A percentile compares a stretch with the other conserved stretches of the same genome.
These are phyloP conservation scores for Eupithecia subumbrata DNA, from an alignment of 2,888 invertebrate genomes.

Conservation along the genomic window DNA sequence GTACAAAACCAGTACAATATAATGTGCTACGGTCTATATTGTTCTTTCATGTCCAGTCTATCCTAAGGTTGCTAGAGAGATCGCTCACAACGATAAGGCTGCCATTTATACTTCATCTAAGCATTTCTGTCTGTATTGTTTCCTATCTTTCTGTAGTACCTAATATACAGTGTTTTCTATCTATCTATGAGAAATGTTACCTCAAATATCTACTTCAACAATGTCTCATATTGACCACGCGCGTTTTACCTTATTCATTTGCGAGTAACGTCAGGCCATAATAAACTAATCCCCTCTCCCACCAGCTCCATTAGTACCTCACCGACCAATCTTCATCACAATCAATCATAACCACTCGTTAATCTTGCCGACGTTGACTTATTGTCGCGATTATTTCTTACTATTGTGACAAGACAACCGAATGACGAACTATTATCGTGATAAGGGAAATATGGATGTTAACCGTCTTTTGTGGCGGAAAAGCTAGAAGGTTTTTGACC, in stretches of 20 bases:
- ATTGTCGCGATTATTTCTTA: slow-evolving; percentile 43
- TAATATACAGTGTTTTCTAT: no score
- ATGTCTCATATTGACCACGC: background rate
- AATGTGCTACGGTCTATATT: no score
- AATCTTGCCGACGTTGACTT: slow-evolving; percentile 42
- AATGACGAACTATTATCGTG: slow-evolving; percentile 14
- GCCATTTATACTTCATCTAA: no score
- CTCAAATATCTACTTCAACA: background rate
- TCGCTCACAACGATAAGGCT: no score
- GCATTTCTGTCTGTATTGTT: no score
- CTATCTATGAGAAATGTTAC: background rate
- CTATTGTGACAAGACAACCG: slow-evolving; percentile 33
- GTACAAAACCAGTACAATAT: no score
- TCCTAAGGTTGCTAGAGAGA: no score
- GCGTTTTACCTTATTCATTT: background rate
- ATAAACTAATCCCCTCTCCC: background rate
- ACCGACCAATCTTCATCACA: slow-evolving; percentile 30
- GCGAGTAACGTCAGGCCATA: background rate
- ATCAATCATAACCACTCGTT: slow-evolving; percentile 44
- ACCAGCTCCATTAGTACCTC: slow-evolving; percentile 10
- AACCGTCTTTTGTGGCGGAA: background rate
- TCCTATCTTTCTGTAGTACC: no score
- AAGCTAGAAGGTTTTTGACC: background rate
- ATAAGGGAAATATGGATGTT: slow-evolving; percentile 7
- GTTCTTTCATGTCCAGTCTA: no score